Conservation (phyloP, 2,888 invertebrate genomes). For the Actias luna region DNA sequence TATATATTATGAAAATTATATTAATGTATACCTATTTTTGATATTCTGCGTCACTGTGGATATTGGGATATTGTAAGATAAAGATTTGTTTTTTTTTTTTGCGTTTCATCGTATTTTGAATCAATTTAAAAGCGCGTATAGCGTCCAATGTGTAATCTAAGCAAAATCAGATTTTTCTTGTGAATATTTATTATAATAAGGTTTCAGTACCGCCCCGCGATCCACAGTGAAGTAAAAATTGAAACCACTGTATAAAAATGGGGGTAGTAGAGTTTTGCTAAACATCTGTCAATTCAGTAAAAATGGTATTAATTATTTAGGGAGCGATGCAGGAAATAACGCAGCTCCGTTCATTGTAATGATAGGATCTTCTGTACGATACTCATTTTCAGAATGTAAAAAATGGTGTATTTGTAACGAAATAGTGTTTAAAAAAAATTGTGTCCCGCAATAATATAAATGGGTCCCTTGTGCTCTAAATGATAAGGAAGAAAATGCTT, state of each 20-base stretch:
- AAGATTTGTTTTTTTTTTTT: too few species aligned
- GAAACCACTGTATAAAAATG: constrained; percentile 9
- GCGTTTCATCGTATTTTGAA: not conserved
- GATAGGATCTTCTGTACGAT: constrained; percentile 61
- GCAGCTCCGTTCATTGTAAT: constrained; percentile 57
- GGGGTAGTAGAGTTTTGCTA: constrained; percentile 39
- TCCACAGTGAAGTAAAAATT: constrained; percentile 14
- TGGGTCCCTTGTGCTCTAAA: constrained; percentile 76
- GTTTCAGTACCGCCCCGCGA: not conserved
- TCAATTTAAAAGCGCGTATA: not conserved
- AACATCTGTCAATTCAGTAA: constrained; percentile 72
- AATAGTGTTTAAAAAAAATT: constrained; percentile 57
- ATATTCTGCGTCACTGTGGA: constrained; percentile 34
- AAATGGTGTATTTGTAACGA: constrained; percentile 56
- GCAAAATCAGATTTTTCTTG: not conserved
- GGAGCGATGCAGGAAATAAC: constrained; percentile 52
- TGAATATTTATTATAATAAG: too few species aligned
- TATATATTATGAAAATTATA: constrained; percentile 38
- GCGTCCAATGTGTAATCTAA: not conserved
- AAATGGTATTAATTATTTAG: constrained; percentile 73
- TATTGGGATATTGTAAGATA: constrained; percentile 19
- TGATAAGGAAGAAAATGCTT: constrained; percentile 77
- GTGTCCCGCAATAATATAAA: constrained; percentile 70
- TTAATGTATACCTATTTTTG: constrained; percentile 31
- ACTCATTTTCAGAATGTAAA: constrained; percentile 54